Base-by-base conservation (phyloP, 1,140 invertebrate species). In the Pantala flavescens region DNA sequence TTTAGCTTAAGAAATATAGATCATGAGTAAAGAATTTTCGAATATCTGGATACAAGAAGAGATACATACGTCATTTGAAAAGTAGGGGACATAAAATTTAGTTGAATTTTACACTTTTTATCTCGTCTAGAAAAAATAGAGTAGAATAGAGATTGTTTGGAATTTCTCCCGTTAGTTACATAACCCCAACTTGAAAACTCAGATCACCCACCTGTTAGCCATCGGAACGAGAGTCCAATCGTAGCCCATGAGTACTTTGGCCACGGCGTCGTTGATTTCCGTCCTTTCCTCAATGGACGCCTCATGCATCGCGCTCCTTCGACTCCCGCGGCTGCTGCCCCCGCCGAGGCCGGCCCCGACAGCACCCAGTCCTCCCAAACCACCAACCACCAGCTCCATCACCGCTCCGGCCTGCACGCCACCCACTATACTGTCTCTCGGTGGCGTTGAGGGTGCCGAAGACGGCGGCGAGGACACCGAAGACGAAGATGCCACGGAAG, bases 161-260 rank as follows among this genome's bases (percentile, higher is more conserved):
- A n/a, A n/a, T n/a, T n/a, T n/a, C n/a, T n/a, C n/a, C n/a, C n/a
- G n/a, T n/a, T n/a, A n/a, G n/a, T n/a, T n/a, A n/a, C n/a, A n/a
- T n/a, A n/a, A n/a, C n/a, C n/a, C n/a, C n/a, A n/a, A n/a, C n/a
- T n/a, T n/a, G n/a, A n/a, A n/a, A n/a, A 36, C 9, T 36, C 28
- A 36, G 9, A 36, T 36, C 28, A 87, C 89, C 89, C 84, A 92
- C 90, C 91, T 92, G 80, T 86, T 89, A 7, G 91, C 90, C 76
- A 91, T 88, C 19, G 93, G 91, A 19, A 94, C 90, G 70, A 92
- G 82, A 23, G 90, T 90, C 93, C 93, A 95, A 80, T 96, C 91
- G 82, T 94, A 95, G 16, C 92, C 93, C 78, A 90, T 83, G 70
- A 92, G 83, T 72, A 91, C 90, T 81, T 91, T 91, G 77, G 89